These are phyloP conservation scores for Coryphaenoides rupestris DNA, from an alignment of 2,113 vertebrate species.

Conservation along the genomic window DNA sequence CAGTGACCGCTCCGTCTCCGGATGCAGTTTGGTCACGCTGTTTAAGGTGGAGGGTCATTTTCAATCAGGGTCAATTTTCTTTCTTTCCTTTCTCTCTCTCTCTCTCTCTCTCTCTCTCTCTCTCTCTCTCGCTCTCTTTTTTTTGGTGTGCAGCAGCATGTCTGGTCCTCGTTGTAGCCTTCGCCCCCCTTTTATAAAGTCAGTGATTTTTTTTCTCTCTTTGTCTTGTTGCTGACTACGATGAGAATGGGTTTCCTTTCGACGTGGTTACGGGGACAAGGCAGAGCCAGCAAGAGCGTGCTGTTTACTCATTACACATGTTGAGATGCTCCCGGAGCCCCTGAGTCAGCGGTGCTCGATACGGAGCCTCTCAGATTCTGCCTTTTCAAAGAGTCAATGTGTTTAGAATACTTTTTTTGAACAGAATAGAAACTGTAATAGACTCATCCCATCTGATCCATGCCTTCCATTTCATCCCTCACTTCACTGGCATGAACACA, in stretches of 20 bases:
- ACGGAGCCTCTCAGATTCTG: too few species aligned
- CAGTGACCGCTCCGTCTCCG: constrained; percentile 19
- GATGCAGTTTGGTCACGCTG: constrained; percentile 11
- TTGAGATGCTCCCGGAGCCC: too few species aligned
- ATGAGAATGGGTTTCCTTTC: constrained; percentile 21
- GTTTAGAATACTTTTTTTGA: too few species aligned
- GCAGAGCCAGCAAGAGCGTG: too few species aligned
- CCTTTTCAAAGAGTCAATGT: too few species aligned
- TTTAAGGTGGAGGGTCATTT: constrained; percentile 23
- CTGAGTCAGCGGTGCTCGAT: too few species aligned
- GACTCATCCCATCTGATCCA: not conserved
- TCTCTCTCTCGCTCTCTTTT: constrained; percentile 9
- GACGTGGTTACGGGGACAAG: too few species aligned
- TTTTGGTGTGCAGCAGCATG: constrained; percentile 28
- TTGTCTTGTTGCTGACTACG: constrained; percentile 51
- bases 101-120: too few species aligned
- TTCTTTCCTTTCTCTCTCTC: constrained; percentile 22
- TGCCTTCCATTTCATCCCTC: constrained; percentile 15
- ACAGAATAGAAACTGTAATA: too few species aligned
- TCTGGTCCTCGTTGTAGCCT: constrained; percentile 65
- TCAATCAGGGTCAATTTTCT: constrained; percentile 32
- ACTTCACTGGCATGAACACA: constrained; percentile 28
- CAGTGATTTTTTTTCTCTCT: constrained; percentile 51
- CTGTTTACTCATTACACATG: too few species aligned
- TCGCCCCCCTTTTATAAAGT: constrained; percentile 49